Percentiles rank a stretch among this genome's conserved stretches.
These are phyloP conservation scores for Phania funesta DNA, from an alignment of 2,888 invertebrate species.

Conservation along the genomic window DNA sequence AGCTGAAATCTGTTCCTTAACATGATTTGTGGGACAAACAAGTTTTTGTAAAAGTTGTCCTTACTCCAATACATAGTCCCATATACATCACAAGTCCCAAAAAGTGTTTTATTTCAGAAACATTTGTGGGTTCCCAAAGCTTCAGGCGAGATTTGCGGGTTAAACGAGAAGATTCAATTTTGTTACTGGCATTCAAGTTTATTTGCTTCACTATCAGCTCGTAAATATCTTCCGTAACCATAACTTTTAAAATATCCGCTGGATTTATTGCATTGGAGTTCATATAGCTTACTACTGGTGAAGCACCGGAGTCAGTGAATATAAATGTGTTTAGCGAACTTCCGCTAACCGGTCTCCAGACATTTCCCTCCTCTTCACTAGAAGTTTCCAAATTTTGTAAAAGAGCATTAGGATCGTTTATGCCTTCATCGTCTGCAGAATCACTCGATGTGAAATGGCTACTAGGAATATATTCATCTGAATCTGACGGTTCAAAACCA, in stretches of 20 bases:
- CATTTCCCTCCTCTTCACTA: slow-evolving; percentile 39
- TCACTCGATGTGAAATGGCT: not conserved
- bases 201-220: not conserved
- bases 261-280: slow-evolving; percentile 27
- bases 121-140: slow-evolving; percentile 9
- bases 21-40: not conserved
- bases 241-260: slow-evolving; percentile 33
- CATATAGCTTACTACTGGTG: not conserved
- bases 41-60: not conserved
- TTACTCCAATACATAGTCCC: not conserved
- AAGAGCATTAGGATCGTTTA: not conserved
- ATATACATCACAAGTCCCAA: slow-evolving; percentile 18
- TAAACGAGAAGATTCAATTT: not conserved
- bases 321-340: slow-evolving; percentile 10
- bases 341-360: slow-evolving; percentile 38
- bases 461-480: no score
- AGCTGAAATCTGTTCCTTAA: not conserved
- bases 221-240: not conserved
- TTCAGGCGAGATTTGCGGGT: slow-evolving; percentile 7
- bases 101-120: slow-evolving; percentile 20
- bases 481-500: no score
- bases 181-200: not conserved
- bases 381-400: slow-evolving; percentile 5
- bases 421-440: not conserved
- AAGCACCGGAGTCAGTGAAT: not conserved